These are phyloP conservation scores for Drosophila merina DNA, from an alignment of 2,888 invertebrate genomes.

Conservation along the genomic window DNA sequence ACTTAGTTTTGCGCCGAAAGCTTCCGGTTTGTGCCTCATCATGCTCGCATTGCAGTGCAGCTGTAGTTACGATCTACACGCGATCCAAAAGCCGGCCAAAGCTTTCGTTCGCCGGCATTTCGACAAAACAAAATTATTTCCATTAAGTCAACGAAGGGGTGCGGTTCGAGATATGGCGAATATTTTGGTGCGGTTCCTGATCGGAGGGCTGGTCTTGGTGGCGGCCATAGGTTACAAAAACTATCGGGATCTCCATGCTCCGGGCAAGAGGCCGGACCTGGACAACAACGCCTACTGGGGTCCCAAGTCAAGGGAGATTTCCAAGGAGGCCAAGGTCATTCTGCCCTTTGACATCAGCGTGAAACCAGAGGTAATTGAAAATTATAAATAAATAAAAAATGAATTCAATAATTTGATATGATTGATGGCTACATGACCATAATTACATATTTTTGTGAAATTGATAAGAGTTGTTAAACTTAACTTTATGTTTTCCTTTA, in stretches of 20 bases:
- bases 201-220: conserved; percentile 68
- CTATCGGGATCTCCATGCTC: conserved; percentile 71
- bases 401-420: neutral
- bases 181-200: conserved; percentile 60
- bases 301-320: conserved; percentile 66
- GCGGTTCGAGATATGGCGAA: conserved; percentile 42
- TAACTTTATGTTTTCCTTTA: too few species aligned
- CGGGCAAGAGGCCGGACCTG: conserved; percentile 77
- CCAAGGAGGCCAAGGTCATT: conserved; percentile 79
- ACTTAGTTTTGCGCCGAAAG: neutral
- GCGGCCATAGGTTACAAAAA: conserved; percentile 78
- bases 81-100: conserved; percentile 30
- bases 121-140: conserved; percentile 25
- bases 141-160: conserved; percentile 1
- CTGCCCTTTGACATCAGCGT: conserved; percentile 74
- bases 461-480: neutral
- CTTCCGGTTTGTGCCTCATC: neutral
- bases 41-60: conserved; percentile 23
- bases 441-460: neutral
- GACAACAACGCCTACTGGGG: conserved; percentile 83
- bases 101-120: conserved; percentile 25
- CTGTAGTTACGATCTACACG: conserved; percentile 6
- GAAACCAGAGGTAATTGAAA: conserved; percentile 66
- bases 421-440: conserved; percentile 8
- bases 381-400: neutral